A percentile compares a stretch with the other conserved stretches of the same genome.
Evolutionary conservation across 2,113 vertebrate genomes (phyloP).

Genomic region (Dromaius novaehollandiae): DNA sequence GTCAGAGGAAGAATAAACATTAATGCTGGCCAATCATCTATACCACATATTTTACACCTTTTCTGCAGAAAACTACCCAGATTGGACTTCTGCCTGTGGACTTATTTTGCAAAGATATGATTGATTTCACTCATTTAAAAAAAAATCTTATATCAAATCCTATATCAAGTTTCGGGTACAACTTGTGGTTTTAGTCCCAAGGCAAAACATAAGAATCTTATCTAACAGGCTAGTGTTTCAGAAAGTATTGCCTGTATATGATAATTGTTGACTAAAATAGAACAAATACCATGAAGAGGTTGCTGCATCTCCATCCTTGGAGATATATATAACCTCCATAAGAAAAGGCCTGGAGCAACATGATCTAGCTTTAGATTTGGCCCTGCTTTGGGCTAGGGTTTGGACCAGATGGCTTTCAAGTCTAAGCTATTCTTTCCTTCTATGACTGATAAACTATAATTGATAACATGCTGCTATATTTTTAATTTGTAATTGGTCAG

Average conservation of each 20-base stretch:
- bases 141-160: neutral
- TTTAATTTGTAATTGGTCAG: neutral
- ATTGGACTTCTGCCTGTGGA: neutral
- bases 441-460: neutral
- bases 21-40: neutral
- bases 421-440: neutral
- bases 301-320: neutral
- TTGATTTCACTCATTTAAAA: neutral
- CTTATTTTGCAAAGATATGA: neutral
- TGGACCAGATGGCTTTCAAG: neutral
- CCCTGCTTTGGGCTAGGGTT: neutral
- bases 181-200: neutral
- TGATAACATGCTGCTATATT: neutral
- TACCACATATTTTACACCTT: neutral
- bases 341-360: neutral
- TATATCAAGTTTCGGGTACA: neutral
- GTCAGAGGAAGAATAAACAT: neutral
- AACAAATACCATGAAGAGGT: neutral
- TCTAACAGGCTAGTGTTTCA: neutral
- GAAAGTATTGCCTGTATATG: neutral
- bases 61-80: neutral
- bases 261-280: neutral
- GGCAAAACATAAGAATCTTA: neutral
- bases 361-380: neutral
- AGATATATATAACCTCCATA: neutral